Evolutionary conservation across 1,140 invertebrate species (phyloP), one percentile per base, ranked within the genome.

Genomic region (Drosophila tani): DNA sequence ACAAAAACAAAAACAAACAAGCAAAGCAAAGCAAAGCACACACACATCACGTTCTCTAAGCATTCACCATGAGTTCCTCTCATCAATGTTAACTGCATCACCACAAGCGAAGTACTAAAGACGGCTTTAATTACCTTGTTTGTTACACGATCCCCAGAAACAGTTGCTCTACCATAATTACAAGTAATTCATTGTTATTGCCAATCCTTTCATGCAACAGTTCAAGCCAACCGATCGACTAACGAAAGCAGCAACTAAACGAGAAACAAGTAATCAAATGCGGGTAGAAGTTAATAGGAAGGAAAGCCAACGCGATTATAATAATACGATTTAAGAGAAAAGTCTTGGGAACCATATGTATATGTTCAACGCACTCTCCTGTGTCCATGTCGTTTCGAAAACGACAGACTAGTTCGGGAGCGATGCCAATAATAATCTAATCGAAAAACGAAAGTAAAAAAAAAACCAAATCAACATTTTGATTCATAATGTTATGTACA

Each of bases 11-110:
- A 19, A n/a, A 50, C 32, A 55, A 55, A 50, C 51, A 56, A 56
- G 8, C 32, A 55, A 19, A 19, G 17, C 19, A 5, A 55, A 69
- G 11, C 35, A 69, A 35, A 41, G 24, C 19, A 19, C 15, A 59
- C 64, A 43, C 41, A 38, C 49, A 71, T 53, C 50, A 78, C 63
- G 60, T 70, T 85, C 66, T 64, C 57, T 70, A 67, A 67, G 60
- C 68, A 81, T 81, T 51, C 76, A 87, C 64, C 77, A 75, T 75
- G 68, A 86, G 84, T 88, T 88, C 85, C 84, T 88, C 76, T 74
- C 76, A 73, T 73, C 55, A 85, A 85, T 77, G 73, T 81, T 85
- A 79, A 78, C 79, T 81, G 63, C 58, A 76, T 51, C 49, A 75
- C 15, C 21, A 62, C 55, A 57, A 71, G 59, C 56, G 43, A 63